Evolutionary conservation across 2,888 invertebrate species (phyloP), one percentile per base, ranked within the genome.

Genomic region (Drosophila prolongata): DNA sequence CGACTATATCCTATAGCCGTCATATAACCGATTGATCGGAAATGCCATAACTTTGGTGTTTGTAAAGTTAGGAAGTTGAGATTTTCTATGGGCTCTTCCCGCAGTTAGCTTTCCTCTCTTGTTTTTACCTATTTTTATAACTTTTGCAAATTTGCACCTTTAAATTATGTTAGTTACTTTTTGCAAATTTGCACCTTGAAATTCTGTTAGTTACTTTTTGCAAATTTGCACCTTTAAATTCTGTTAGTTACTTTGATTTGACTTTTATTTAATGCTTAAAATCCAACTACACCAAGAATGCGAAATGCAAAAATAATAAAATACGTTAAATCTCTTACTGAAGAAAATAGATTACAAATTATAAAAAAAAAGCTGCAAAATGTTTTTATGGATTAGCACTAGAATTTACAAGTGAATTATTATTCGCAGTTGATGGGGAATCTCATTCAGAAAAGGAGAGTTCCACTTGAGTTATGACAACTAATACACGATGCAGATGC

Each of bases 351-450:
- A 65, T 66, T 73, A 64, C 49, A 57, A 60, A 64, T 58, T 37
- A 52, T 54, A 37, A 43, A 56, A 49, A 50, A 46, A 55, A 62
- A 24, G 47, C 58, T 42, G 34, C 8, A 49, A 47, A 24, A 59
- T 64, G 59, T 47, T 34, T 43, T 59, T 59, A 49, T 49, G 69
- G 62, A 16, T 53, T 54, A 47, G 56, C 55, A 69, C 55, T 69
- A 52, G 34, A 79, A 65, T 78, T 59, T 71, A 79, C 73, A 69
- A 46, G 55, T 73, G 62, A 79, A 59, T 61, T 72, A 75, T 85
- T 80, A 76, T 82, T 85, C 65, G 79, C 57, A 19, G 73, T 71
- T 76, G 44, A 64, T 64, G 62, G 54, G 52, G 35, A 58, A 44
- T 55, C 62, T 61, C 61, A 67, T 49, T 19, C n/a, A 24, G 57